These are phyloP conservation scores for Emydura subglobosa DNA, from an alignment of 2,113 vertebrate genomes.

Conservation along the genomic window DNA sequence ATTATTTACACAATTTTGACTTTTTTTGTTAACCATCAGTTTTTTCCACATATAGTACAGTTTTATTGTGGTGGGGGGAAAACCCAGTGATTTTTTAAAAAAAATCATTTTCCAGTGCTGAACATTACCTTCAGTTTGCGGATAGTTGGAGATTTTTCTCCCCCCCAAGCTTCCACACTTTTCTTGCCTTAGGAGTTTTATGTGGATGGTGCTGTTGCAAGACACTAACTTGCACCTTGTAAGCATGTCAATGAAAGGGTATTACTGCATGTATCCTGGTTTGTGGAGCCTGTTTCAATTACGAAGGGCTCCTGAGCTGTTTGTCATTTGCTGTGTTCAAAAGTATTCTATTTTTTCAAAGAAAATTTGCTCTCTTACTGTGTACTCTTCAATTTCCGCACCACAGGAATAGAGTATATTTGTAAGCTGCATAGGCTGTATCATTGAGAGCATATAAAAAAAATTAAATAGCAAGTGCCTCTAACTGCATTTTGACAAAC, in stretches of 20 bases:
- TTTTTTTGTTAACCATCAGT: conserved; percentile 62
- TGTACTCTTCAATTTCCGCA: conserved; percentile 31
- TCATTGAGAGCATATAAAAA: background rate
- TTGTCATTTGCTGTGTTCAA: background rate
- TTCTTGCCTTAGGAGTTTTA: background rate
- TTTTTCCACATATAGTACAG: conserved; percentile 22
- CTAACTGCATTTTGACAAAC: conserved; percentile 11
- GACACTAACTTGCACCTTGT: background rate
- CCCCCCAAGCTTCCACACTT: fast-evolving
- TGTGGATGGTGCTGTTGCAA: fast-evolving
- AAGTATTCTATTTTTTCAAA: background rate
- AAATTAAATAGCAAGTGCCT: conserved; percentile 11
- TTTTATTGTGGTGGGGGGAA: background rate
- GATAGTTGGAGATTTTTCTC: background rate
- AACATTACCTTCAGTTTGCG: background rate
- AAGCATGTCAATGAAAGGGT: background rate
- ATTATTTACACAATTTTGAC: conserved; percentile 72
- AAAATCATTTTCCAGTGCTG: background rate
- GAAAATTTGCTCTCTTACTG: background rate
- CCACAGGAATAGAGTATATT: background rate
- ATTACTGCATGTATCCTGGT: background rate
- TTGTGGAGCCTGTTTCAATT: background rate
- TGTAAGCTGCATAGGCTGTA: conserved; percentile 21
- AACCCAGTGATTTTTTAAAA: background rate
- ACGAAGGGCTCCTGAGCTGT: background rate